Conservation (phyloP, 2,797 vertebrate genomes). For the Chrysocyon brachyurus region DNA sequence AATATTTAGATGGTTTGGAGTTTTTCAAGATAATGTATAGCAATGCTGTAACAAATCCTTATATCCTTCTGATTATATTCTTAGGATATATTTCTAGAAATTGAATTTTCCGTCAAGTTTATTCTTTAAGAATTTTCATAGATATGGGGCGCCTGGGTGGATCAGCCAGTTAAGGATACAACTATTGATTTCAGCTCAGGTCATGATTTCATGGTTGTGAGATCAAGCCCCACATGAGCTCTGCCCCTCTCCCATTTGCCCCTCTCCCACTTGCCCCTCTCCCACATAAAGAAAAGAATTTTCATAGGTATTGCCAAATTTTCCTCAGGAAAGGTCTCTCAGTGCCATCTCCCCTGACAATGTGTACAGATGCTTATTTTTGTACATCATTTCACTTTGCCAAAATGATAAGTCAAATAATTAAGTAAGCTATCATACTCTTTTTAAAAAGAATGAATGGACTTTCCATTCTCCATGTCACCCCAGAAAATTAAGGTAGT, state of each 20-base stretch:
- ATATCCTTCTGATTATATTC: constrained; percentile 57
- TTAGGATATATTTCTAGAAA: constrained; percentile 47
- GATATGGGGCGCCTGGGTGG: background rate
- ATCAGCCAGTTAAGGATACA: background rate
- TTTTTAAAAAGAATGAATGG: background rate
- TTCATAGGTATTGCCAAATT: background rate
- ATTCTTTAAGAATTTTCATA: constrained; percentile 29
- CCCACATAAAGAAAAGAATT: background rate
- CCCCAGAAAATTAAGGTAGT: constrained; percentile 33
- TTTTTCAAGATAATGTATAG: constrained; percentile 59
- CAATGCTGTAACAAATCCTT: constrained; percentile 37
- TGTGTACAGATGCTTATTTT: background rate
- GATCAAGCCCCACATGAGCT: background rate
- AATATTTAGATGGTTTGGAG: constrained; percentile 34
- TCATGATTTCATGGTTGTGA: background rate
- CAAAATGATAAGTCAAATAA: background rate
- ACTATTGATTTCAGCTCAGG: background rate
- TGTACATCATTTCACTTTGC: background rate
- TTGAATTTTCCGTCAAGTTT: constrained; percentile 31
- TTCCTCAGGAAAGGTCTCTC: background rate
- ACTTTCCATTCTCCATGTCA: background rate
- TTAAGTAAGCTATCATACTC: background rate
- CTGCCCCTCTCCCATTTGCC: background rate
- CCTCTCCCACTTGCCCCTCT: background rate
- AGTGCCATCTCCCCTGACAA: background rate